These are phyloP conservation scores for Caenorhabditis angaria DNA, from an alignment of 2,888 invertebrate species.

Conservation along the genomic window DNA sequence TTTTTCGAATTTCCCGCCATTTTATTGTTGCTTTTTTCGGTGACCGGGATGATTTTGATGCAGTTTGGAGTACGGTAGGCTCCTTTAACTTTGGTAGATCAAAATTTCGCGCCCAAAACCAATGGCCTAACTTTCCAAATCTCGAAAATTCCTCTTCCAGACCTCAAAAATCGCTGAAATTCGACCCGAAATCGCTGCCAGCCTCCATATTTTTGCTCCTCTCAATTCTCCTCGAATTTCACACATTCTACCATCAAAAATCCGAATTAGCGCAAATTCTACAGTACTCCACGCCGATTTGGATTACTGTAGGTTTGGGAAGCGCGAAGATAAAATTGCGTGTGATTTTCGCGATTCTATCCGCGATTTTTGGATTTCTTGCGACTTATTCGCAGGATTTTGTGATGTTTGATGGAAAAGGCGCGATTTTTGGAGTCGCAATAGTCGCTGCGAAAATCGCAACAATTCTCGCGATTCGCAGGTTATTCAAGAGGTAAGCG, in stretches of 20 bases:
- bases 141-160: too few relatives aligned
- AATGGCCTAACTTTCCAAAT: not conserved
- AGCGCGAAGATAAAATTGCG: not conserved
- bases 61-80: not conserved
- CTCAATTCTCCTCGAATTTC: not conserved
- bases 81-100: not conserved
- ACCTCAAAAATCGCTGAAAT: too few relatives aligned
- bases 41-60: not conserved
- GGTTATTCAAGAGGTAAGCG: not conserved
- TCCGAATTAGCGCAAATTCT: not conserved
- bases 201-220: not conserved
- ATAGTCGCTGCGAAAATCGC: not conserved
- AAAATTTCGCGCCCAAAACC: not conserved
- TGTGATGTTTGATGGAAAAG: not conserved
- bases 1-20: not conserved
- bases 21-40: not conserved
- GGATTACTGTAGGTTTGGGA: not conserved
- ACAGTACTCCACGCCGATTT: not conserved
- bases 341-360: not conserved
- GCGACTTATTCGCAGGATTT: not conserved
- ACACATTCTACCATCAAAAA: too few relatives aligned
- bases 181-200: too few relatives aligned
- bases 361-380: not conserved
- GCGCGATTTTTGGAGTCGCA: not conserved
- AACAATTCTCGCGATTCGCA: not conserved